phyloP scores from a whole-genome alignment of 2,888 invertebrate species.

The Andrena haemorrhoa region DNA sequence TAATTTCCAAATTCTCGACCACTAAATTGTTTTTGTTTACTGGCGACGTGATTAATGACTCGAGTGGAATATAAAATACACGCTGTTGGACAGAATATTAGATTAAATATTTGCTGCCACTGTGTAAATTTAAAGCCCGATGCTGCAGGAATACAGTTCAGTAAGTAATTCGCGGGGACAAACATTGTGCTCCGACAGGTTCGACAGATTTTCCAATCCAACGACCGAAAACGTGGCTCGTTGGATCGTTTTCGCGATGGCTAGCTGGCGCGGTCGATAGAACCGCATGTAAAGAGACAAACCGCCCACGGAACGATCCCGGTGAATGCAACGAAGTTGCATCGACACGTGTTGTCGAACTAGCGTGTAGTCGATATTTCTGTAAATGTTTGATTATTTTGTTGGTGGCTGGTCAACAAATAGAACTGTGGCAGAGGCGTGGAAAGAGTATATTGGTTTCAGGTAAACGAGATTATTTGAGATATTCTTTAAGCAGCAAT shows the following conservation, averaged over 20 bases:
- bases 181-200: neutral
- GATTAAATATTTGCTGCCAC: no score
- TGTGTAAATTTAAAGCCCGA: neutral
- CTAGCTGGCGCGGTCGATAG: conserved; percentile 11
- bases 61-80: neutral
- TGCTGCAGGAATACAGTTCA: neutral
- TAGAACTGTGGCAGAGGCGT: neutral
- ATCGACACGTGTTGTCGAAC: conserved; percentile 14
- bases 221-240: neutral
- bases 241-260: neutral
- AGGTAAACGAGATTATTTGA: neutral
- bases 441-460: no score
- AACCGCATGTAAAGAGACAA: conserved; percentile 14
- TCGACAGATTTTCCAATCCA: neutral
- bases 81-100: no score
- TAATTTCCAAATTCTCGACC: no score
- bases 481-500: no score
- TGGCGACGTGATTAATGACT: neutral
- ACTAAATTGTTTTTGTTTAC: no score
- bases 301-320: conserved; percentile 8
- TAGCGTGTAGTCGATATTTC: conserved; percentile 1
- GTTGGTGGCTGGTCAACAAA: conserved; percentile 10
- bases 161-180: neutral
- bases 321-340: neutral
- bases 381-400: conserved; percentile 3